phyloP scores from a whole-genome alignment of 2,113 vertebrate species.

The Lanius collurio region DNA sequence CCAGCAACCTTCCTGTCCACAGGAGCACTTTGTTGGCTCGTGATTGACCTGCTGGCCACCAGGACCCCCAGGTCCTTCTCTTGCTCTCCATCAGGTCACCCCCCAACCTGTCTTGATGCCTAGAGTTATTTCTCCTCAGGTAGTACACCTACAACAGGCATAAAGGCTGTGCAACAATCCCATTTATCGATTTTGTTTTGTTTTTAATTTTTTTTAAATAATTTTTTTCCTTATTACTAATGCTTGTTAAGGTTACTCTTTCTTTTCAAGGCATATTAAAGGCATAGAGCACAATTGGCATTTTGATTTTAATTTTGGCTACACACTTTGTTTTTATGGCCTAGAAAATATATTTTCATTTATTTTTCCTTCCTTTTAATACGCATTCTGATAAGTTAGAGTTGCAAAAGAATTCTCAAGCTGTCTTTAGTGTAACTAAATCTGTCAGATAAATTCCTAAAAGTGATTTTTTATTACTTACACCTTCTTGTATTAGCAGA shows the following conservation, averaged over 20 bases:
- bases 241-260: not conserved
- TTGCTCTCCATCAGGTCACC: not conserved
- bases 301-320: not conserved
- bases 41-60: not conserved
- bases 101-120: not conserved
- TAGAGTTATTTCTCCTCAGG: not conserved
- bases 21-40: not conserved
- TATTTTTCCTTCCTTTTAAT: not conserved
- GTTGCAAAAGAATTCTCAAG: not conserved
- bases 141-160: not conserved
- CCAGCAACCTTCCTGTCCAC: not conserved
- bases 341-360: not conserved
- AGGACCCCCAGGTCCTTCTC: not conserved
- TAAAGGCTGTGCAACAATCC: fast-evolving
- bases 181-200: not conserved
- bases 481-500: not conserved
- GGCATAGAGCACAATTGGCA: fast-evolving
- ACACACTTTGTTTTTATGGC: not conserved
- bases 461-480: fast-evolving
- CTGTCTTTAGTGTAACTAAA: not conserved
- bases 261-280: not conserved
- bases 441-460: not conserved
- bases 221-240: not conserved
- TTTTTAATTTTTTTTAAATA: not conserved
- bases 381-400: not conserved